Conservation (phyloP, 2,113 vertebrate genomes). For the Nycticorax nycticorax region DNA sequence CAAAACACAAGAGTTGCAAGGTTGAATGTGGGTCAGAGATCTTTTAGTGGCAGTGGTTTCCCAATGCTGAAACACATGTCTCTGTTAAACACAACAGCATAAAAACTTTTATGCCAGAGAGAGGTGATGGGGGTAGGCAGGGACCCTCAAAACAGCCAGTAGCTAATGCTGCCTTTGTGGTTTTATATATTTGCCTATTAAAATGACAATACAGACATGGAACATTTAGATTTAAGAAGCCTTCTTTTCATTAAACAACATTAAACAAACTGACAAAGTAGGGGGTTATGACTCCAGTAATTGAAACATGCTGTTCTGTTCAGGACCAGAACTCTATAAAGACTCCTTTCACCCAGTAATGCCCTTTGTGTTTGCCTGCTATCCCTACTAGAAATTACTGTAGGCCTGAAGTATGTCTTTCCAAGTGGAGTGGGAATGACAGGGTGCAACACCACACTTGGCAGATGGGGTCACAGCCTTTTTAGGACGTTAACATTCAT, state of each 20-base stretch:
- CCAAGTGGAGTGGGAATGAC: constrained; percentile 45
- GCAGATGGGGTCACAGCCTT: constrained; percentile 57
- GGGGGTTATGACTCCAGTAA: constrained; percentile 73
- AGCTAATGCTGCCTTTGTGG: constrained; percentile 63
- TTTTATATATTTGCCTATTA: constrained; percentile 73
- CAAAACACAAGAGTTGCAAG: neutral
- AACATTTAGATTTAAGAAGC: constrained; percentile 74
- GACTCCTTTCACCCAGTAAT: constrained; percentile 57
- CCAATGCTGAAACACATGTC: neutral
- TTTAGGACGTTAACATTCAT: neutral
- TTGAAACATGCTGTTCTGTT: constrained; percentile 76
- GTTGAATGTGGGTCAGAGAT: neutral
- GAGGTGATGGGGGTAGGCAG: neutral
- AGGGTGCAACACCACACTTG: constrained; percentile 27
- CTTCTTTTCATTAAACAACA: constrained; percentile 73
- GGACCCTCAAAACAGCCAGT: constrained; percentile 47
- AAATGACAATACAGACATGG: constrained; percentile 74
- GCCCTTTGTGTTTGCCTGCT: constrained; percentile 65
- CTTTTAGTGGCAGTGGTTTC: neutral
- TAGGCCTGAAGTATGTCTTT: constrained; percentile 31
- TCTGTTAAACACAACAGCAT: neutral
- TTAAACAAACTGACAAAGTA: constrained; percentile 71
- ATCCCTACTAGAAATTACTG: constrained; percentile 48
- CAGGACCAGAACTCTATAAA: constrained; percentile 69
- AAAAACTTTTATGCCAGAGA: neutral